phyloP scores from a whole-genome alignment of 2,113 vertebrate species.

The Isichthys henryi region DNA sequence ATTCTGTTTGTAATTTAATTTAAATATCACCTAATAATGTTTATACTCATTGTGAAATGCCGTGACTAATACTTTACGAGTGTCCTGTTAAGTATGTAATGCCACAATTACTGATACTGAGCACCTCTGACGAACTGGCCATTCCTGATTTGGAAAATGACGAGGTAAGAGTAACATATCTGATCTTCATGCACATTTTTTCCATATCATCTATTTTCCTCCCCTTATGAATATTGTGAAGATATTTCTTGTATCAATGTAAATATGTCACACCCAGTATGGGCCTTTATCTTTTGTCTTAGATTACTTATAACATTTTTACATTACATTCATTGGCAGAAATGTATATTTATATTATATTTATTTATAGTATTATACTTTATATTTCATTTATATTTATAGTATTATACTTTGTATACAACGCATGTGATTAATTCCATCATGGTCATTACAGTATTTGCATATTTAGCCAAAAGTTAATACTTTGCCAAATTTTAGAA shows the following conservation, averaged over 20 bases:
- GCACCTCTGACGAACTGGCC: not conserved
- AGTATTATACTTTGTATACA: not conserved
- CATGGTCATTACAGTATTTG: not conserved
- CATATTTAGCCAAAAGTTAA: not conserved
- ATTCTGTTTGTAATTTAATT: not conserved
- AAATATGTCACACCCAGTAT: not conserved
- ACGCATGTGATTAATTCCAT: not conserved
- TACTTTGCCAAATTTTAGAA: not conserved
- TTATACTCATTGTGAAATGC: not conserved
- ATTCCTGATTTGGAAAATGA: not conserved
- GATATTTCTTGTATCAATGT: not conserved
- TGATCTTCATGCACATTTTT: not conserved
- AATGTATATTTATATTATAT: no score
- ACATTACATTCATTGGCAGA: not conserved
- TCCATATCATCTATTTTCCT: not conserved
- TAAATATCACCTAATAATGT: not conserved
- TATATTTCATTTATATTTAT: no score
- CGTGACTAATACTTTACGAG: not conserved
- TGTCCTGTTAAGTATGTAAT: not conserved
- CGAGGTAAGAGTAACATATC: not conserved
- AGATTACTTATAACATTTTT: not conserved
- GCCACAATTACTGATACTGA: not conserved
- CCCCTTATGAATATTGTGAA: not conserved
- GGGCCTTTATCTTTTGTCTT: not conserved
- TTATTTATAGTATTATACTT: no score